phyloP scores from a whole-genome alignment of 2,888 invertebrate genomes.

The Subacronicta megacephala region DNA sequence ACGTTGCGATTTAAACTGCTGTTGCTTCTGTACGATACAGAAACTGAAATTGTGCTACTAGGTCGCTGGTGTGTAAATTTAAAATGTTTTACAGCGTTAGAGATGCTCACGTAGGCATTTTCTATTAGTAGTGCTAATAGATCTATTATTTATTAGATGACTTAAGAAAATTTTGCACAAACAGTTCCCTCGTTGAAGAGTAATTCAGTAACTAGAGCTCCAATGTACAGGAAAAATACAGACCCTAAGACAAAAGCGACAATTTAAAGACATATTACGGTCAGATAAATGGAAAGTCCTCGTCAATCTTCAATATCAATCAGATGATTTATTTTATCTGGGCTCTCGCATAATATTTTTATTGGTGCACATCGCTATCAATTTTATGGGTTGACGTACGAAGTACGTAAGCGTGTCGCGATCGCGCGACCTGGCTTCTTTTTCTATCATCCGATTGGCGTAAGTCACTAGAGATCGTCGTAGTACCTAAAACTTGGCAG shows the following conservation, averaged over 20 bases:
- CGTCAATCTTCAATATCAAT: slow-evolving; percentile 31
- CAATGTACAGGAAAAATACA: too few relatives aligned
- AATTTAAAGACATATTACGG: slow-evolving; percentile 12
- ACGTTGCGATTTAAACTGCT: slow-evolving; percentile 39
- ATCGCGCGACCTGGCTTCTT: slow-evolving; percentile 49
- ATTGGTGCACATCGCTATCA: slow-evolving; percentile 38
- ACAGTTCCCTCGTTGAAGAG: too few relatives aligned
- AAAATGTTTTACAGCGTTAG: slow-evolving; percentile 27
- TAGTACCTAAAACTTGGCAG: slow-evolving; percentile 31
- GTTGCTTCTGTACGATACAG: slow-evolving; percentile 36
- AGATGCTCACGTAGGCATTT: slow-evolving; percentile 23
- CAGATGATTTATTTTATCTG: slow-evolving; percentile 25
- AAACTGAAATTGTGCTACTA: slow-evolving; percentile 49
- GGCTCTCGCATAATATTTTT: slow-evolving; percentile 39
- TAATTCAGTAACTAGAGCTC: too few relatives aligned
- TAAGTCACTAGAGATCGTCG: slow-evolving; percentile 30
- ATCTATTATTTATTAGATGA: not conserved
- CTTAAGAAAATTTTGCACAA: too few relatives aligned
- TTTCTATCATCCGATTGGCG: slow-evolving; percentile 37
- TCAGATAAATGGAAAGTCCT: slow-evolving; percentile 30
- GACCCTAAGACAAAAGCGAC: slow-evolving; percentile 4
- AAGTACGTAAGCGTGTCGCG: slow-evolving; percentile 47
- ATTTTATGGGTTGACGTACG: slow-evolving; percentile 47
- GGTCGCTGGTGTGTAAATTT: slow-evolving; percentile 43
- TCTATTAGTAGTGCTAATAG: not conserved